Conservation (phyloP, 1,140 invertebrate genomes). For the Zaprionus taronus region DNA sequence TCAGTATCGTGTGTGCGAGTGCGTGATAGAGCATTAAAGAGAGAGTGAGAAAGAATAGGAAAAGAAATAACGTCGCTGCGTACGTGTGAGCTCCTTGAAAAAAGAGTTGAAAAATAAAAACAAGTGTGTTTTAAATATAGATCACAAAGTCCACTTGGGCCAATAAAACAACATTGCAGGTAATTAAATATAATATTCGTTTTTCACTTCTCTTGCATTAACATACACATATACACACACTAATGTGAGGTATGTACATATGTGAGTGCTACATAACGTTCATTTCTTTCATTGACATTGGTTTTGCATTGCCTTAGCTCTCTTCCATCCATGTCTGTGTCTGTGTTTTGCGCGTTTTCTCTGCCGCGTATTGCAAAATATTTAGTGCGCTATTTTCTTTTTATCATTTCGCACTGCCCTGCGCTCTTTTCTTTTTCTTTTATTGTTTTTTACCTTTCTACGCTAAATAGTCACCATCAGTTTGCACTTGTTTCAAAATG, state of each 20-base stretch:
- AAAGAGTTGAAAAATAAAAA: constrained; percentile 34
- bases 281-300: constrained; percentile 52
- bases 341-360: constrained; percentile 50
- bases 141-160: constrained; percentile 70
- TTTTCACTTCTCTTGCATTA: constrained; percentile 52
- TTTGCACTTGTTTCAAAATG: constrained; percentile 61
- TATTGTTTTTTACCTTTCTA: constrained; percentile 65
- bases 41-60: constrained; percentile 1
- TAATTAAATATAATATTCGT: constrained; percentile 62
- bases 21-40: constrained; percentile 19
- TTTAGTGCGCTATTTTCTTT: constrained; percentile 51
- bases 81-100: constrained; percentile 30
- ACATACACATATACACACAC: constrained; percentile 1
- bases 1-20: constrained; percentile 65
- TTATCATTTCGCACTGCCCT: constrained; percentile 43
- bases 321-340: constrained; percentile 5
- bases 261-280: constrained; percentile 13
- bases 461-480: constrained; percentile 39
- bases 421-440: constrained; percentile 43
- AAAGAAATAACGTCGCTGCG: constrained; percentile 17
- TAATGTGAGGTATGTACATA: constrained; percentile 8
- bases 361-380: constrained; percentile 54
- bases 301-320: constrained; percentile 43
- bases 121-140: constrained; percentile 65
- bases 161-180: constrained; percentile 55